These are phyloP conservation scores for Malurus cyaneus DNA, from an alignment of 2,113 vertebrate species.

Conservation along the genomic window DNA sequence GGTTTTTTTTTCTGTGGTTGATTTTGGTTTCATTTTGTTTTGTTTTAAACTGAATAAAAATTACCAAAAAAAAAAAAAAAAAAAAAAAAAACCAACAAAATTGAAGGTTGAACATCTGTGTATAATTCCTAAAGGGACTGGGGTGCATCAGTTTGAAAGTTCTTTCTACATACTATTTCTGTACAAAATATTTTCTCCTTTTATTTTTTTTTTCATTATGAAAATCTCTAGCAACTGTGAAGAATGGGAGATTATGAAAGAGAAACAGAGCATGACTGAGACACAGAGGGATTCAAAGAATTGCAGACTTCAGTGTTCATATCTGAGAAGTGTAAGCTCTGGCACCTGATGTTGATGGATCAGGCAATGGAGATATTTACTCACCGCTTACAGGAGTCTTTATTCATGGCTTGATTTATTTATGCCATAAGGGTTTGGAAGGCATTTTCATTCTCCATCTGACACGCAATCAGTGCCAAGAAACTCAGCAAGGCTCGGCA, in stretches of 20 bases:
- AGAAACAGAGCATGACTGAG: neutral
- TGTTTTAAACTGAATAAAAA: neutral
- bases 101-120: neutral
- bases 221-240: neutral
- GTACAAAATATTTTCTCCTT: neutral
- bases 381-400: neutral
- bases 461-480: neutral
- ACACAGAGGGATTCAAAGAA: neutral
- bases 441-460: neutral
- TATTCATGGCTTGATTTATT: neutral
- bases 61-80: neutral
- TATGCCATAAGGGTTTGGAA: neutral
- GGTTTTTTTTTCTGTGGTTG: neutral
- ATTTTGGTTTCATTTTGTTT: neutral
- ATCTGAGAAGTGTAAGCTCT: neutral
- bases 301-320: neutral
- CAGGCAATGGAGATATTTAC: neutral
- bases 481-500: neutral
- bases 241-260: neutral
- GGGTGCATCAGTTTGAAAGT: neutral
- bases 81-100: neutral
- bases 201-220: neutral
- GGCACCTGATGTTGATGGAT: neutral
- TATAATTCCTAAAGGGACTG: neutral
- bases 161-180: neutral